Conservation (phyloP, 2,888 invertebrate species). For the Lampropteryx suffumata region DNA sequence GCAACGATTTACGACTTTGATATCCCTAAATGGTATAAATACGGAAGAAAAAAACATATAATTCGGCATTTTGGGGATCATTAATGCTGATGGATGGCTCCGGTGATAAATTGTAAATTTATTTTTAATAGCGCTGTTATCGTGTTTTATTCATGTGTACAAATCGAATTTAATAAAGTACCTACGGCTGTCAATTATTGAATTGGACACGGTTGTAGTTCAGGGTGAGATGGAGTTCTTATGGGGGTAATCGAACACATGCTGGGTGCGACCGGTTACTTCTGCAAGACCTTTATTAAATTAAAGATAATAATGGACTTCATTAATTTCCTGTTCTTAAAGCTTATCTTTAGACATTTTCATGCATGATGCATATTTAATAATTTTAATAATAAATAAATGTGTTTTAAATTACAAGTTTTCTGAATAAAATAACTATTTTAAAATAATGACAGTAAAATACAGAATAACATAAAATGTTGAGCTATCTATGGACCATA, state of each 20-base stretch:
- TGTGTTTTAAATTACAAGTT: no score
- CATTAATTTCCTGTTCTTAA: constrained; percentile 10
- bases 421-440: no score
- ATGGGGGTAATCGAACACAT: constrained; percentile 15
- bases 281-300: constrained; percentile 16
- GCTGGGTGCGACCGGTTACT: constrained; percentile 11
- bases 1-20: constrained; percentile 60
- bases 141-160: constrained; percentile 22
- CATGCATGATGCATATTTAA: no score
- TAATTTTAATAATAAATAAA: no score
- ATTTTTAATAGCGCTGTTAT: constrained; percentile 27
- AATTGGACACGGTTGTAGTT: constrained; percentile 30
- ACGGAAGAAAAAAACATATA: constrained; percentile 54
- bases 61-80: constrained; percentile 27
- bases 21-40: constrained; percentile 54
- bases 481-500: no score
- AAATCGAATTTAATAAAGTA: constrained; percentile 29
- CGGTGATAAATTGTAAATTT: constrained; percentile 33
- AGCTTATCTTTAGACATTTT: no score
- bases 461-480: no score
- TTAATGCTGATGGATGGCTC: constrained; percentile 48
- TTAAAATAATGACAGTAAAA: no score
- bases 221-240: constrained; percentile 18
- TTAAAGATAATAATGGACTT: constrained; percentile 10
- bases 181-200: constrained; percentile 25